phyloP scores from a whole-genome alignment of 2,797 vertebrate genomes.

The Triplophysa yarkandensis region DNA sequence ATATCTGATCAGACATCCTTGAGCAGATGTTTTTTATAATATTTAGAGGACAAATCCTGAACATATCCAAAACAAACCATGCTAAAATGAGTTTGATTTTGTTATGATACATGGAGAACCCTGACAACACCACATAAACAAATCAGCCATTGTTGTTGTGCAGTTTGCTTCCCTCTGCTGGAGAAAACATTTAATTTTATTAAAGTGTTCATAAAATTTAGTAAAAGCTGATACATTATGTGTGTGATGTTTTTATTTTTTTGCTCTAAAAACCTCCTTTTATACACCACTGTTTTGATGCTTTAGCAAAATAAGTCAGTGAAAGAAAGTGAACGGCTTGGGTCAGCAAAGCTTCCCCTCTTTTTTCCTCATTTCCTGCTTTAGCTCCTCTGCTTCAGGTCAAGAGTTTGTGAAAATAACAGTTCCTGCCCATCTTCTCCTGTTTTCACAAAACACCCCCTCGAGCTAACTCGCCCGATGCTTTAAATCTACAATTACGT shows the following conservation, averaged over 20 bases:
- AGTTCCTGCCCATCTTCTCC: constrained; percentile 25
- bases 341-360: constrained; percentile 46
- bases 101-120: constrained; percentile 8
- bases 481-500: constrained; percentile 20
- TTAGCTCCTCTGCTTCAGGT: constrained; percentile 37
- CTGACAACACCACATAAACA: constrained; percentile 10
- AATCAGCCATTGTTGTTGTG: constrained; percentile 1
- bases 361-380: constrained; percentile 44
- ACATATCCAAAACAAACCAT: not conserved
- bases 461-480: constrained; percentile 29
- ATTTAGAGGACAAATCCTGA: not conserved
- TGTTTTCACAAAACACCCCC: constrained; percentile 10
- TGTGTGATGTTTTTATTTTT: constrained; percentile 2
- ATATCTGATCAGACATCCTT: not conserved
- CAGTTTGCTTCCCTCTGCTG: constrained; percentile 50
- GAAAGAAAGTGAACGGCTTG: constrained; percentile 15
- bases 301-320: not conserved
- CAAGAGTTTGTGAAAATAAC: constrained; percentile 40
- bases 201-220: not conserved
- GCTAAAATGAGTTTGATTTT: not conserved
- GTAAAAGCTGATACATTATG: not conserved
- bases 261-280: not conserved
- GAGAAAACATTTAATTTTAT: not conserved
- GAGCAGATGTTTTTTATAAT: not conserved
- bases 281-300: not conserved